These are phyloP conservation scores for Therioaphis trifolii DNA, from an alignment of 2,888 invertebrate genomes.

Conservation along the genomic window DNA sequence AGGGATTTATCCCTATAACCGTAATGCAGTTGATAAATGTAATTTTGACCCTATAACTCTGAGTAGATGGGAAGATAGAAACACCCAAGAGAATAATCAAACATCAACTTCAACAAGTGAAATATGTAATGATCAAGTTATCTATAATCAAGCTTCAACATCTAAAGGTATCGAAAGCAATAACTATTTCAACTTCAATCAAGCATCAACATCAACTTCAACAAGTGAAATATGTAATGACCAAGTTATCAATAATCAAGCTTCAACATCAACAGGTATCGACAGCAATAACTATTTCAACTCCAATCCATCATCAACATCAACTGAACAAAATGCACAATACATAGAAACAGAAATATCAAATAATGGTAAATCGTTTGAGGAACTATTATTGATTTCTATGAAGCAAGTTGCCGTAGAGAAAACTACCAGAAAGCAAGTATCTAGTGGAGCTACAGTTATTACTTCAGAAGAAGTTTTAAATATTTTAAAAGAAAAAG, in stretches of 20 bases:
- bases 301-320: not conserved
- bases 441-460: conserved; percentile 5
- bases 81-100: not conserved
- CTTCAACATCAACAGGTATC: conserved; percentile 5
- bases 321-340: not conserved
- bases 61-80: not conserved
- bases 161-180: too few species aligned
- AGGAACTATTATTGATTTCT: conserved; percentile 5
- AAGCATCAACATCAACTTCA: conserved; percentile 17
- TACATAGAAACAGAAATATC: conserved; percentile 1
- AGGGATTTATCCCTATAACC: not conserved
- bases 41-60: conserved; percentile 13
- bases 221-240: too few species aligned
- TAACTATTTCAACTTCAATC: too few species aligned
- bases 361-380: not conserved
- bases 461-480: conserved; percentile 2
- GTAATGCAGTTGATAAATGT: conserved; percentile 12
- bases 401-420: not conserved
- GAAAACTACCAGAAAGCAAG: conserved; percentile 7
- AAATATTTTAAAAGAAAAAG: too few species aligned
- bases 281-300: not conserved
- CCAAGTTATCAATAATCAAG: too few species aligned
- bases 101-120: too few species aligned
- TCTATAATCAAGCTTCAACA: too few species aligned
- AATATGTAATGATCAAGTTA: too few species aligned